Conservation (phyloP, 2,113 vertebrate genomes). For the Donacobius atricapilla region DNA sequence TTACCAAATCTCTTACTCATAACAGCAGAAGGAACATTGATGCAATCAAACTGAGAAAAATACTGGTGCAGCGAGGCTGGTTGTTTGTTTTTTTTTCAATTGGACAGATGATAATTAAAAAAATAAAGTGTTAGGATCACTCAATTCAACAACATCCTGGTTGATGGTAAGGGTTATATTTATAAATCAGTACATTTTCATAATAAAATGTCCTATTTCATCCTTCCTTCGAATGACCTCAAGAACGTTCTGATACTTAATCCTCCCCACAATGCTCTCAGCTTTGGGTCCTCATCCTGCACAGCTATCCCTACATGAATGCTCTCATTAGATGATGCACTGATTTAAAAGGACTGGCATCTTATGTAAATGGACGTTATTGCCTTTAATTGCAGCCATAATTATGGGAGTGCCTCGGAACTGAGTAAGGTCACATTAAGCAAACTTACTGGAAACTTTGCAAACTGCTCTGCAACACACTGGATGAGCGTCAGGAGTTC, state of each 20-base stretch:
- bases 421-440: constrained; percentile 39
- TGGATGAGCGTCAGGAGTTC: not conserved
- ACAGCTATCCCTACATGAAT: not conserved
- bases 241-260: not conserved
- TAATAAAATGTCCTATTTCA: not conserved
- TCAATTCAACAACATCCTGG: not conserved
- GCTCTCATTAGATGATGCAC: constrained; percentile 41
- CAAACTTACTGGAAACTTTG: constrained; percentile 49
- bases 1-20: constrained; percentile 22
- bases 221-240: not conserved
- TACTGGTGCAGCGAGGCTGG: not conserved
- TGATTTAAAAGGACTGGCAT: not conserved
- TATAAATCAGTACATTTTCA: not conserved
- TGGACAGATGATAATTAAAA: not conserved
- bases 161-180: not conserved
- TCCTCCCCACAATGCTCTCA: not conserved
- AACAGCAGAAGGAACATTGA: not conserved
- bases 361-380: constrained; percentile 25
- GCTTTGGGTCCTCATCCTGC: not conserved
- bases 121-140: not conserved
- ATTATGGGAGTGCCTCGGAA: constrained; percentile 32
- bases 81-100: not conserved
- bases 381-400: constrained; percentile 50
- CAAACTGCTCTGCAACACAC: not conserved
- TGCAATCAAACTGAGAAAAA: constrained; percentile 9